A percentile compares a stretch with the other conserved stretches of the same genome.
phyloP scores from a whole-genome alignment of 2,113 vertebrate genomes.

The Otis tarda region DNA sequence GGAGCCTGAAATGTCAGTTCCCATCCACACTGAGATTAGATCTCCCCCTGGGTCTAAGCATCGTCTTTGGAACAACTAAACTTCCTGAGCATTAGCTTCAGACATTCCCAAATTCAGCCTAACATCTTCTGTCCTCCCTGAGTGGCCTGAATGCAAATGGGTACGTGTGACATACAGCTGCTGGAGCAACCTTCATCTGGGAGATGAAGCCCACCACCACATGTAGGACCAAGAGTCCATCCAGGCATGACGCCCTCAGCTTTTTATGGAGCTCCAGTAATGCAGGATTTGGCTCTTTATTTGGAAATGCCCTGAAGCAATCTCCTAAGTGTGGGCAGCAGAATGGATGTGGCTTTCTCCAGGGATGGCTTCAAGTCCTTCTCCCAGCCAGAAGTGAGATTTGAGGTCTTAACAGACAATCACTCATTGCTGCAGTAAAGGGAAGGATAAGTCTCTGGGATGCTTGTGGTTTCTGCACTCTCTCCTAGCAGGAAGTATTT shows the following conservation, averaged over 20 bases:
- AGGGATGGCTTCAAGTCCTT: not conserved
- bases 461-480: not conserved
- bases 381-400: not conserved
- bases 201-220: not conserved
- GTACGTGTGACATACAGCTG: not conserved
- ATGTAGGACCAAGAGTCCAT: not conserved
- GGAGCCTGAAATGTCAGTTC: not conserved
- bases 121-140: not conserved
- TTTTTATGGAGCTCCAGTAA: not conserved
- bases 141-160: not conserved
- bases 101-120: not conserved
- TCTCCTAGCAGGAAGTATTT: slow-evolving; percentile 9
- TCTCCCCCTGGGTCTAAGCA: not conserved
- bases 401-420: not conserved
- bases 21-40: not conserved
- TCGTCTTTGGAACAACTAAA: not conserved
- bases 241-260: rapidly evolving
- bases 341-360: not conserved
- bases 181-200: not conserved
- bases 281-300: not conserved
- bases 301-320: not conserved
- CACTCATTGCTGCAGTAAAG: not conserved
- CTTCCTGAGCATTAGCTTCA: not conserved
- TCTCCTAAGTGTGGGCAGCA: not conserved
- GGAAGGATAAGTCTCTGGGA: not conserved